phyloP scores from a whole-genome alignment of 2,113 vertebrate species.

The Melospiza georgiana region DNA sequence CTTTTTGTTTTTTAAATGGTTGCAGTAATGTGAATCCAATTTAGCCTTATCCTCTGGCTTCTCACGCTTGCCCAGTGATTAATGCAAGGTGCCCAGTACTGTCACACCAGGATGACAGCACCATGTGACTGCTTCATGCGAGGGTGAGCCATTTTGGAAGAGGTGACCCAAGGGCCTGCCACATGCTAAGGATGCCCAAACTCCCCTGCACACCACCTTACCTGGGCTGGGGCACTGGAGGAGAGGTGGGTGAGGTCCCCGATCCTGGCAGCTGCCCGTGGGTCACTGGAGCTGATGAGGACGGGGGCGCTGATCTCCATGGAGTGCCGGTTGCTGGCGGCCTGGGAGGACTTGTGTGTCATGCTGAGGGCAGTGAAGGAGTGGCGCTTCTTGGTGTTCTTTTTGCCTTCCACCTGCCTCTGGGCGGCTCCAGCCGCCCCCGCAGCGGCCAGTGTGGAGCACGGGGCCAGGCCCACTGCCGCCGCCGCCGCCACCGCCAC shows the following conservation, averaged over 20 bases:
- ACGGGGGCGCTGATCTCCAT: conserved; percentile 98
- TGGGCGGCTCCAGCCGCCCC: conserved; percentile 79
- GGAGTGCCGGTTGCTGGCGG: conserved; percentile 91
- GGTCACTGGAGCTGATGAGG: conserved; percentile 96
- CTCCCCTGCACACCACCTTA: background rate
- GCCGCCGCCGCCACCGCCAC: background rate
- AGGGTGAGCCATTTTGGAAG: background rate
- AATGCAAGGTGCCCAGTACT: background rate
- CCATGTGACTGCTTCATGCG: fast-evolving
- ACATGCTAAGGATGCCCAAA: background rate
- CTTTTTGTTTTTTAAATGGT: background rate
- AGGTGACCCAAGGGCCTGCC: fast-evolving
- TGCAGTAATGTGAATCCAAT: background rate
- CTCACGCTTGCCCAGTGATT: fast-evolving
- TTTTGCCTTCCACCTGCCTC: conserved; percentile 88
- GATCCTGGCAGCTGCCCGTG: conserved; percentile 90
- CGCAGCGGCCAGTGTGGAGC: conserved; percentile 72
- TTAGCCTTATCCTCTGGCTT: background rate
- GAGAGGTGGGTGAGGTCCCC: conserved; percentile 84
- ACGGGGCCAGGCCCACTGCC: background rate
- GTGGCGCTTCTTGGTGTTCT: conserved; percentile 96
- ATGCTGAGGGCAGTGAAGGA: conserved; percentile 95
- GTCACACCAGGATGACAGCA: fast-evolving
- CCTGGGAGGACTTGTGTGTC: conserved; percentile 90
- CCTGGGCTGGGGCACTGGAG: conserved; percentile 83